Base-by-base conservation (phyloP, 2,888 invertebrate genomes). In the Ophion slaviceki region DNA sequence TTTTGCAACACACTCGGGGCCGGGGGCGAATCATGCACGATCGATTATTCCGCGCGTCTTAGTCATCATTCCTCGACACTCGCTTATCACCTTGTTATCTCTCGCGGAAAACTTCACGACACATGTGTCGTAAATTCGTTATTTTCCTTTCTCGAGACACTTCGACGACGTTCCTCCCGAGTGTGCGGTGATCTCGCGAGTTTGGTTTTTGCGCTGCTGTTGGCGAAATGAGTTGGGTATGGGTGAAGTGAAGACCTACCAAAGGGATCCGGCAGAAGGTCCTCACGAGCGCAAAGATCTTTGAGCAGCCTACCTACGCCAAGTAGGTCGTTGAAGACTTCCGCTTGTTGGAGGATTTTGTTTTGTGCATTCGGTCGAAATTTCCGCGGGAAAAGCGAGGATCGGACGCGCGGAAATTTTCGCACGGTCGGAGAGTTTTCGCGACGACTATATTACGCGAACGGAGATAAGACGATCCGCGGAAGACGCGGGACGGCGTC, bases 1-100 rank as follows among this genome's bases (percentile, higher is more conserved):
- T 14, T 3, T 14, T 3, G 53, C 3, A 53, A 17, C 53, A 53
- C 14, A 53, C 14, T 53, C 2, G 14, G 5, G 40, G 40, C 40
- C 7, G 8, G 53, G 53, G 1, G 14, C 17, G 17, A 17, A 47
- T 47, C 47, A 47, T 4, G 47, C n/a, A 36, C 40, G 6, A 57
- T 59, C 36, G 17, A 36, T 32, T 57, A 24, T 32, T 61, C 47
- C 24, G 11, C 5, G 8, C 40, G 68, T 47, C 40, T 66, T 68
- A 66, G 28, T 62, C 47, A 28, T 66, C 36, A 20, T 47, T 62
- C 45, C 57, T 61, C 40, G 24, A 40, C 14, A 45, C 36, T 45
- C 40, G 53, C 66, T 80, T 80, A 70, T 78, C 68, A n/a, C n/a
- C 14, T 57, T 62, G 70, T 78, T 78, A 78, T 78, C 78, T 61